A percentile compares a stretch with the other conserved stretches of the same genome.
phyloP scores from a whole-genome alignment of 2,113 vertebrate species.

The Seriola quinqueradiata region DNA sequence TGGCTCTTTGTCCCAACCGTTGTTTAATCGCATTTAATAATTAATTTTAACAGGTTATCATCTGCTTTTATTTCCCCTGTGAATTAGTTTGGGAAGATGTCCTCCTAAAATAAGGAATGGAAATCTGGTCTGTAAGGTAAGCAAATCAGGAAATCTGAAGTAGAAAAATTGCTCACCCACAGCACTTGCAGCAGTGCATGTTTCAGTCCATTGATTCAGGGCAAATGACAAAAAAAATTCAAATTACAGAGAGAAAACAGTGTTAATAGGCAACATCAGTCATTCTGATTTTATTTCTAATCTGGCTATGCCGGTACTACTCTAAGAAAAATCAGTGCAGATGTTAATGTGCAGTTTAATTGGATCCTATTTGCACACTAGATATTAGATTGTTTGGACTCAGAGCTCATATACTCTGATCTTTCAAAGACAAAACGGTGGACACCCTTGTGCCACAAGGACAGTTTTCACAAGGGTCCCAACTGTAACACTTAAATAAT shows the following conservation, averaged over 20 bases:
- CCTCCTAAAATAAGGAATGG: slow-evolving; percentile 23
- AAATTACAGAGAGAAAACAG: slow-evolving; percentile 52
- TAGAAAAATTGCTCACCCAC: slow-evolving; percentile 28
- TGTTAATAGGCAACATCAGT: slow-evolving; percentile 55
- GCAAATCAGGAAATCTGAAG: slow-evolving; percentile 29
- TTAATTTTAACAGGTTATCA: slow-evolving; percentile 66
- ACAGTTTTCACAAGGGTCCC: not conserved
- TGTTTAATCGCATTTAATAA: slow-evolving; percentile 64
- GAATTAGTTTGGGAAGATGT: slow-evolving; percentile 48
- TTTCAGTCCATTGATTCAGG: slow-evolving; percentile 50
- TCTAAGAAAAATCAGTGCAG: slow-evolving; percentile 1
- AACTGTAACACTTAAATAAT: not conserved
- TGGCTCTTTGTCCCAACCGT: slow-evolving; percentile 40
- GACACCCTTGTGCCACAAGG: not conserved
- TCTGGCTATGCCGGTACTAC: slow-evolving; percentile 10
- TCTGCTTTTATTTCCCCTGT: slow-evolving; percentile 64
- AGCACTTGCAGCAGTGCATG: slow-evolving; percentile 9
- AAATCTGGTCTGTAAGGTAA: slow-evolving; percentile 27
- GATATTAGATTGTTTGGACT: slow-evolving; percentile 28
- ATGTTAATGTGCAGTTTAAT: slow-evolving; percentile 36
- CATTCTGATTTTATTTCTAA: slow-evolving; percentile 43
- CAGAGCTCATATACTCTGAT: slow-evolving; percentile 21
- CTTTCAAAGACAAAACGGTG: slow-evolving; percentile 18
- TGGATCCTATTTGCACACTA: slow-evolving; percentile 26
- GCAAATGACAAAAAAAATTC: slow-evolving; percentile 39